Evolutionary conservation across 1,140 invertebrate species (phyloP).

Genomic region (Calosoma granatense): DNA sequence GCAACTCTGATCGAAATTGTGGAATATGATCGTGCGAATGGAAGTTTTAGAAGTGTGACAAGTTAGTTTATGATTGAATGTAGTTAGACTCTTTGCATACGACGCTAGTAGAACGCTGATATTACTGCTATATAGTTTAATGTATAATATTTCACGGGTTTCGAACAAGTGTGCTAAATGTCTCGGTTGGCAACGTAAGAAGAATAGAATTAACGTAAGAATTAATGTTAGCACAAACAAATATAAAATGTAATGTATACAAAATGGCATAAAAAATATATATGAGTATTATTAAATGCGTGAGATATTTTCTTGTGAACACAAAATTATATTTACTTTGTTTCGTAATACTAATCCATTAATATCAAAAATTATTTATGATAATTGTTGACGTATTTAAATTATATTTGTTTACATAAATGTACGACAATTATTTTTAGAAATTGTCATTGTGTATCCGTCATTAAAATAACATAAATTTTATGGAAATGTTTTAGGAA

Average conservation of each 20-base stretch:
- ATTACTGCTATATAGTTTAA: too few relatives aligned
- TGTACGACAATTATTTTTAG: not conserved
- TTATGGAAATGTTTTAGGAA: too few relatives aligned
- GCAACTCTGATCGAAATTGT: too few relatives aligned
- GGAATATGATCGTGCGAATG: too few relatives aligned
- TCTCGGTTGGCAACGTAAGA: not conserved
- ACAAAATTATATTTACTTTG: not conserved
- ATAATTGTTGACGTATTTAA: not conserved
- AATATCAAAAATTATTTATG: not conserved
- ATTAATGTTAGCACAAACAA: not conserved
- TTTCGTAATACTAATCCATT: not conserved
- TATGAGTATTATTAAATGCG: not conserved
- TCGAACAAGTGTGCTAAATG: too few relatives aligned
- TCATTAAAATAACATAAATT: too few relatives aligned
- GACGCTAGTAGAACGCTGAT: too few relatives aligned
- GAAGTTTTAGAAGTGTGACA: too few relatives aligned
- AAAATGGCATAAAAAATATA: not conserved
- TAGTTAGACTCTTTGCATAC: too few relatives aligned
- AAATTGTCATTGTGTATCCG: too few relatives aligned
- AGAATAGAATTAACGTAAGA: not conserved
- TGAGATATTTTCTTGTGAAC: not conserved
- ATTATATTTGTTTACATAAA: not conserved
- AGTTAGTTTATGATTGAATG: too few relatives aligned
- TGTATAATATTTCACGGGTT: too few relatives aligned
- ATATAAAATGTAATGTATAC: not conserved